Base-by-base conservation (phyloP, 2,888 invertebrate genomes). In the Pyralis farinalis region DNA sequence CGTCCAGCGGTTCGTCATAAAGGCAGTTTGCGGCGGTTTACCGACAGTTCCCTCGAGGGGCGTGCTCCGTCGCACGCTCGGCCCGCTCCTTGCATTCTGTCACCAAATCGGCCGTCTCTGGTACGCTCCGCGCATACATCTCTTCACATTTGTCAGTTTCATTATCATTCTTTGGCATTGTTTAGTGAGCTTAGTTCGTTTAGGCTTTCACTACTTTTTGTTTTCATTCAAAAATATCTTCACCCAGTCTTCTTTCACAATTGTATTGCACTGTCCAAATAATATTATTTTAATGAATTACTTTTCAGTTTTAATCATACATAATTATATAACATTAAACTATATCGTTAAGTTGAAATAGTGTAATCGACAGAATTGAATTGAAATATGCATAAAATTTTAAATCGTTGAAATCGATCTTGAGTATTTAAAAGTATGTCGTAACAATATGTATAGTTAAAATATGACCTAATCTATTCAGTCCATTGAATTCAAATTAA, bases 131-230 rank as follows among this genome's bases (percentile, higher is more conserved):
- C 70, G 70, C 71, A 68, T 65, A 55, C 71, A 59, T 53, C 51
- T 62, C 54, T 63, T 63, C 64, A 71, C 68, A 68, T 60, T 51
- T 61, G 65, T 70, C 76, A 68, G 63, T 71, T 75, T 70, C 65
- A 60, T 74, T 61, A 67, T 74, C 80, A 71, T 81, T 87, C 87
- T 87, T 87, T 87, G 87, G 87, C 85, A 86, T 87, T 86, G 76
- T 83, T 71, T 79, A 86, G 83, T 85, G 87, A 84, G 85, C 83
- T 82, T 72, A 73, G 70, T 72, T 77, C 69, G 62, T 70, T 56
- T 59, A 63, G 51, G 68, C 64, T 67, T 69, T 51, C 64, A 71
- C 68, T 70, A 65, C 53, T 57, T 47, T n/a, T 47, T 42, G 43
- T 52, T 51, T 46, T 43, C 37, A 51, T 53, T 53, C 46, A 47